Conservation (phyloP, 2,888 invertebrate genomes). For the Acanthoscelides obtectus region DNA sequence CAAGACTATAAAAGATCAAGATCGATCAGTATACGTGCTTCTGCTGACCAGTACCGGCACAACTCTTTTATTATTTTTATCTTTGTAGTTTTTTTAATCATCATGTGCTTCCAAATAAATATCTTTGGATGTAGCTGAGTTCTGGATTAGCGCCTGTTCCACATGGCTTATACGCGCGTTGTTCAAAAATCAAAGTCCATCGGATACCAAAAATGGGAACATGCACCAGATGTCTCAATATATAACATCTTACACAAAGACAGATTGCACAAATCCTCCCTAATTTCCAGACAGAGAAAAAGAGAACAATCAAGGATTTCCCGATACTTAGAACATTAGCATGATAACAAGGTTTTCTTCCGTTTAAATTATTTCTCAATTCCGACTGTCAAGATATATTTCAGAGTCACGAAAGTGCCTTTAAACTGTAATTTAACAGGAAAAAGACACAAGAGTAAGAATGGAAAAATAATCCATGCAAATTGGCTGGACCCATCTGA, state of each 20-base stretch:
- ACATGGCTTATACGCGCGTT: too few species aligned
- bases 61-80: too few species aligned
- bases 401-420: not conserved
- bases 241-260: not conserved
- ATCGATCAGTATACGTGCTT: too few species aligned
- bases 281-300: not conserved
- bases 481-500: not conserved
- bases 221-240: not conserved
- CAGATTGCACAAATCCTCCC: not conserved
- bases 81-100: too few species aligned
- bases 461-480: not conserved
- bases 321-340: not conserved
- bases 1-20: too few species aligned
- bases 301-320: not conserved
- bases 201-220: too few species aligned
- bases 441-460: not conserved
- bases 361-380: not conserved
- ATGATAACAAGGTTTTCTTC: not conserved
- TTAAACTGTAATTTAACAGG: not conserved
- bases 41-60: too few species aligned
- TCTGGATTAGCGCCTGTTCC: too few species aligned
- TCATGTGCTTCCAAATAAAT: too few species aligned
- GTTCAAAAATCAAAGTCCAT: too few species aligned
- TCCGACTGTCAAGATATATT: not conserved
- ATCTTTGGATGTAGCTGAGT: too few species aligned